phyloP scores from a whole-genome alignment of 2,797 vertebrate genomes.

The Smutsia temminckii region DNA sequence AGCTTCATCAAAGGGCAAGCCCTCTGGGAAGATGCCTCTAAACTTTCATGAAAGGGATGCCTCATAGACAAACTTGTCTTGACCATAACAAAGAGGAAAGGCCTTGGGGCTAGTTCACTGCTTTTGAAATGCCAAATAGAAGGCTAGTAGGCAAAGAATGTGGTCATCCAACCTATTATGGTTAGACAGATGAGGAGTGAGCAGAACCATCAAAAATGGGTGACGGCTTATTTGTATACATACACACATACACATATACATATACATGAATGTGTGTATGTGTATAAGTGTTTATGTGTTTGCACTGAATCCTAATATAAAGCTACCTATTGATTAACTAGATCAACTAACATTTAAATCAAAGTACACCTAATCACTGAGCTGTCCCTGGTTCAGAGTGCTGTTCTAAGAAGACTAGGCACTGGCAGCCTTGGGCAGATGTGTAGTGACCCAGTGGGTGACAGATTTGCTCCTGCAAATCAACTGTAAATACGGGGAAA shows the following conservation, averaged over 20 bases:
- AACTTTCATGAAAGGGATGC: background rate
- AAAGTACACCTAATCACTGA: constrained; percentile 24
- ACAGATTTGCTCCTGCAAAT: constrained; percentile 66
- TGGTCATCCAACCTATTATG: background rate
- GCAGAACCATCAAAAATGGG: background rate
- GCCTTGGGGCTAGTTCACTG: background rate
- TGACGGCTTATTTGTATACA: background rate
- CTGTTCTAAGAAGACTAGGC: constrained; percentile 48
- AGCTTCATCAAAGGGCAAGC: background rate
- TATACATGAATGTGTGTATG: background rate
- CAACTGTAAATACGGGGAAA: constrained; percentile 48
- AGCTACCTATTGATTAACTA: constrained; percentile 6
- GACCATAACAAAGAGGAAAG: background rate
- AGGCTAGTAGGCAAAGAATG: background rate
- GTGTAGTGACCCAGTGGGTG: background rate
- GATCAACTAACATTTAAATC: constrained; percentile 35
- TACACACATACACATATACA: background rate
- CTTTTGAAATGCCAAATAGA: background rate
- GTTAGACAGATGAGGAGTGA: background rate
- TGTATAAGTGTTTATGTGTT: background rate
- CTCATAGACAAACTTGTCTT: background rate
- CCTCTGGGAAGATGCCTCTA: background rate
- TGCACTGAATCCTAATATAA: constrained; percentile 1
- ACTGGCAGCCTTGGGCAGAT: constrained; percentile 43
- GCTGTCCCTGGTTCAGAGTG: background rate